phyloP scores from a whole-genome alignment of 2,113 vertebrate genomes.

The Morone chrysops region DNA sequence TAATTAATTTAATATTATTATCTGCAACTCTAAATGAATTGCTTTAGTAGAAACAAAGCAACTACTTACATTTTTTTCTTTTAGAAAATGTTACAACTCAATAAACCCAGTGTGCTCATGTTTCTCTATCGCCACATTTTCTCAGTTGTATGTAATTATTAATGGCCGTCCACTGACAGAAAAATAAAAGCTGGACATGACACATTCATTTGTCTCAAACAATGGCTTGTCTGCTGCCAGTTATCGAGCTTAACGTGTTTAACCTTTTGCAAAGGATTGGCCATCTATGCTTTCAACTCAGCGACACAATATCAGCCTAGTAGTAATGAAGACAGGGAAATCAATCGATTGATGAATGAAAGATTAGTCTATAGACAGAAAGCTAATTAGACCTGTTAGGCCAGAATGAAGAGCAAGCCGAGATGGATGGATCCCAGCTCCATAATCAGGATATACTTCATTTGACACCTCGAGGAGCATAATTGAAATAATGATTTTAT shows the following conservation, averaged over 20 bases:
- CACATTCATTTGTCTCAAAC: constrained; percentile 64
- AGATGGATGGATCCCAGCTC: constrained; percentile 75
- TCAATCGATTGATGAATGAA: constrained; percentile 84
- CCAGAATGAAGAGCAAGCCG: constrained; percentile 64
- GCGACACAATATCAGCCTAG: constrained; percentile 59
- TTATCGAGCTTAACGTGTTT: constrained; percentile 73
- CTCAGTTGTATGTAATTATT: constrained; percentile 27
- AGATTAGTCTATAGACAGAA: constrained; percentile 82
- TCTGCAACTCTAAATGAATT: neutral
- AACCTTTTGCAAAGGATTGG: constrained; percentile 76
- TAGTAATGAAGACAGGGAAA: constrained; percentile 81
- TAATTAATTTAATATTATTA: neutral
- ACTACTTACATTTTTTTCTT: neutral
- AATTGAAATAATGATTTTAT: constrained; percentile 74
- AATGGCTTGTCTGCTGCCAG: constrained; percentile 28
- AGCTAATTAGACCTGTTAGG: constrained; percentile 78
- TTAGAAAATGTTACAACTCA: neutral
- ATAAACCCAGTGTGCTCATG: neutral
- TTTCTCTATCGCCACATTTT: neutral
- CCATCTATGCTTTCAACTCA: constrained; percentile 67
- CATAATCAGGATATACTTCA: constrained; percentile 75
- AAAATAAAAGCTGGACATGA: constrained; percentile 44
- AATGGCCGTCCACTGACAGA: constrained; percentile 9
- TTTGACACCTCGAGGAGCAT: constrained; percentile 72
- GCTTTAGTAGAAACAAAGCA: neutral